These are phyloP conservation scores for Lasiommata megera DNA, from an alignment of 2,888 invertebrate genomes.

Conservation along the genomic window DNA sequence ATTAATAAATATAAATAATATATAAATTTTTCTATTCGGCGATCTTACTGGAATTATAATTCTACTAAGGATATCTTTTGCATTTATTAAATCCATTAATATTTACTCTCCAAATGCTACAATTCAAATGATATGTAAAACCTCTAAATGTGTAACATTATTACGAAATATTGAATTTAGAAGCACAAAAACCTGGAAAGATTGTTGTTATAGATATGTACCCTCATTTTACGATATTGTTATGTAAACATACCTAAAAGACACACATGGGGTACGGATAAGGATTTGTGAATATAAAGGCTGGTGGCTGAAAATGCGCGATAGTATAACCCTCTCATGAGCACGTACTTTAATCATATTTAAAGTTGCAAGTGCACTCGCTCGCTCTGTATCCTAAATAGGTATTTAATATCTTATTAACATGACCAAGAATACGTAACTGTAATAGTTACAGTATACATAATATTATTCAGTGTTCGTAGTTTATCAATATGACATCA, in stretches of 20 bases:
- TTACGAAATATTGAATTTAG: background rate
- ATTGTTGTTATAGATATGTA: background rate
- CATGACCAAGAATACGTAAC: background rate
- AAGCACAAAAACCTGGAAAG: background rate
- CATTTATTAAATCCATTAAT: too few species aligned
- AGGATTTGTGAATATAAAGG: slow-evolving; percentile 51
- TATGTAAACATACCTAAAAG: slow-evolving; percentile 27
- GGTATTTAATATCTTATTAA: background rate
- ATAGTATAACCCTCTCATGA: slow-evolving; percentile 65
- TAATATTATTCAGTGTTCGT: too few species aligned
- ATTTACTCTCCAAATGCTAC: too few species aligned
- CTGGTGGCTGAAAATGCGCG: slow-evolving; percentile 57
- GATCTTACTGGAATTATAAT: too few species aligned
- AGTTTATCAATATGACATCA: too few species aligned
- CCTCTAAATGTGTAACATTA: too few species aligned
- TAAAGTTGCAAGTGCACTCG: slow-evolving; percentile 45
- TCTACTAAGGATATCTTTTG: too few species aligned
- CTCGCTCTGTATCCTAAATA: slow-evolving; percentile 28
- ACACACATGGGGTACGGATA: slow-evolving; percentile 46
- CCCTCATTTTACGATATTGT: background rate
- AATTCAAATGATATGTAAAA: too few species aligned
- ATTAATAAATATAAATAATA: too few species aligned
- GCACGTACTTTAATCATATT: slow-evolving; percentile 55
- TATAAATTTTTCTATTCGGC: too few species aligned
- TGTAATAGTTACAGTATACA: background rate